Evolutionary conservation across 2,797 vertebrate genomes (phyloP), one percentile per base, ranked within the genome.

Genomic region (Meda fulgida): DNA sequence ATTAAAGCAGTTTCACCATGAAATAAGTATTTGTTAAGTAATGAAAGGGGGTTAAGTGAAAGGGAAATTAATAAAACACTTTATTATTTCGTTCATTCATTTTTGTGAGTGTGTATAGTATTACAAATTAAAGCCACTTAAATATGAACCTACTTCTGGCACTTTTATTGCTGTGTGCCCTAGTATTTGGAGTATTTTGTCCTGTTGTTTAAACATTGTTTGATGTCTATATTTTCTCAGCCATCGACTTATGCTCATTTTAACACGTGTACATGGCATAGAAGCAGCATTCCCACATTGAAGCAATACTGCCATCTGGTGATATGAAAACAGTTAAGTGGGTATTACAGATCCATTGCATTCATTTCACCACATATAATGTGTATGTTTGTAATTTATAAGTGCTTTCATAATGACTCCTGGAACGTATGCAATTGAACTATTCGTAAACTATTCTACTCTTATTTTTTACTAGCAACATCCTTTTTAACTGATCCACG

Each of bases 221-320:
- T 9, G n/a, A 78, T 34, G 60, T 48, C 34, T 78, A 13, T 34
- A 1, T 19, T 48, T 14, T 13, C 21, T 51, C 43, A 29, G 16
- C 6, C 51, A 81, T 23, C 18, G 5, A 19, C 8, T 51, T 36
- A 7, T 16, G 26, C 60, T 65, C 11, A 13, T 63, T 29, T 63
- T 29, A 29, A 29, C 58, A 63, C 58, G n/a, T 26, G 55, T 13
- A 31, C 31, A n/a, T 5, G 23, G 13, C 14, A 8, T 11, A 26
- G 21, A 11, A 29, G 51, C 13, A 18, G 16, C 23, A 48, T 77
- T 76, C 4, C 3, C 16, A 29, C 4, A 70, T 11, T 82, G 26
- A 63, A 71, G 78, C 43, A 84, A 84, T 66, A 51, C 78, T 69
- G 69, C 67, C 88, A 70, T 51, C 88, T 86, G 26, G 84, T 89